These are phyloP conservation scores for Clepsis dumicolana DNA, from an alignment of 2,888 invertebrate genomes.

Conservation along the genomic window DNA sequence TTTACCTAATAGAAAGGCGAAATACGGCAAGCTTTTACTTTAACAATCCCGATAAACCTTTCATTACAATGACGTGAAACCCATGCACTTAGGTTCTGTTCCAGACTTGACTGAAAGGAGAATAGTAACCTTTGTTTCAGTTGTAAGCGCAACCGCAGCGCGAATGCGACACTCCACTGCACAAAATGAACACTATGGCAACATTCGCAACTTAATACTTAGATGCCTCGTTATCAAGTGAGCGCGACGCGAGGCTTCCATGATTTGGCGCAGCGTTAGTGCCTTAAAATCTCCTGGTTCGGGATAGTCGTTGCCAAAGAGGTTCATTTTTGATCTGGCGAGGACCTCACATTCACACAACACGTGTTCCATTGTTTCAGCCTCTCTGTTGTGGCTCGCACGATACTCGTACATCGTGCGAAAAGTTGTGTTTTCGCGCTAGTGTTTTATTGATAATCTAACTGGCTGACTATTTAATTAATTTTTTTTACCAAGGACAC, in stretches of 20 bases:
- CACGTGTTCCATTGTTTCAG: no score
- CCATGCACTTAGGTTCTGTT: constrained; percentile 2
- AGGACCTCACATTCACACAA: no score
- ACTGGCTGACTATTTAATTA: no score
- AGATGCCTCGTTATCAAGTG: background rate
- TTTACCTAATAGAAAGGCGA: background rate
- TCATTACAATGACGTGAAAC: background rate
- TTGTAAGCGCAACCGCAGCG: background rate
- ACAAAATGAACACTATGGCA: constrained; percentile 7
- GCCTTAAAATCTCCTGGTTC: no score
- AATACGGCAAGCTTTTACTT: background rate
- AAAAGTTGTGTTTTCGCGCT: no score
- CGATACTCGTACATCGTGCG: no score
- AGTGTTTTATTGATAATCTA: no score
- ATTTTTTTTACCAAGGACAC: no score
- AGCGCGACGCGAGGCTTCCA: background rate
- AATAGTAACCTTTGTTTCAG: background rate
- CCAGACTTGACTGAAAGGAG: constrained; percentile 3
- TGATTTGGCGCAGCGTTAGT: no score
- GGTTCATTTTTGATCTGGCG: no score
- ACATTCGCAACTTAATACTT: background rate
- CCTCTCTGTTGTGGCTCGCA: no score
- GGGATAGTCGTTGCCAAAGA: no score
- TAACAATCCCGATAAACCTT: background rate
- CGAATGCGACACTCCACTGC: background rate